Evolutionary conservation across 2,888 invertebrate genomes (phyloP).

Genomic region (Odontomyia ornata): DNA sequence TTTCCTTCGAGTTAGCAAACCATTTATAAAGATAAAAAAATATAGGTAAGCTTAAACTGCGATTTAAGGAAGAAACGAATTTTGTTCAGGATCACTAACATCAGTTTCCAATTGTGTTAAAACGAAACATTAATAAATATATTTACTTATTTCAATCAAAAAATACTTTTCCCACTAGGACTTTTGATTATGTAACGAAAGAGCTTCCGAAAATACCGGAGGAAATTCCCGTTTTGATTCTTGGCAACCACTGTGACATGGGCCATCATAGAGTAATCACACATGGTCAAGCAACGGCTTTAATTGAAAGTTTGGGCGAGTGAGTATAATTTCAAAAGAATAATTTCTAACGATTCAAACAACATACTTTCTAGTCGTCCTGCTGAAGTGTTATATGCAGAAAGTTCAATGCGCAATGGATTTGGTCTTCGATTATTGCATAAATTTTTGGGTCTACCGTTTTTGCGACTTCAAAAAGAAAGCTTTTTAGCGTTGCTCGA

Average conservation of each 20-base stretch:
- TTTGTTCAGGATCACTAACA: no score
- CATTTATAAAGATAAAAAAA: no score
- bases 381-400: constrained; percentile 83
- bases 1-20: no score
- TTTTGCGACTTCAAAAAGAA: constrained; percentile 86
- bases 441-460: constrained; percentile 95
- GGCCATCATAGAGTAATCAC: constrained; percentile 91
- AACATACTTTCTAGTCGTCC: constrained; percentile 61
- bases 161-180: no score
- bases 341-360: no score
- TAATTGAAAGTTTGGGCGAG: constrained; percentile 71
- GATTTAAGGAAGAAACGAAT: no score
- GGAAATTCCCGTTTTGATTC: constrained; percentile 83
- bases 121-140: no score
- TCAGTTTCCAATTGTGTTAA: no score
- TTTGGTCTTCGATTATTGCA: constrained; percentile 92
- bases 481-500: constrained; percentile 84
- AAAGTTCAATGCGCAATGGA: constrained; percentile 94
- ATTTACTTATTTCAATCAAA: no score
- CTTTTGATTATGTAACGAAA: constrained; percentile 91
- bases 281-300: constrained; percentile 74
- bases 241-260: constrained; percentile 97
- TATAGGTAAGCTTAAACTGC: no score
- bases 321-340: constrained; percentile 59
- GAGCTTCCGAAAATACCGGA: constrained; percentile 83